Base-by-base conservation (phyloP, 2,113 vertebrate genomes). In the Riparia riparia region DNA sequence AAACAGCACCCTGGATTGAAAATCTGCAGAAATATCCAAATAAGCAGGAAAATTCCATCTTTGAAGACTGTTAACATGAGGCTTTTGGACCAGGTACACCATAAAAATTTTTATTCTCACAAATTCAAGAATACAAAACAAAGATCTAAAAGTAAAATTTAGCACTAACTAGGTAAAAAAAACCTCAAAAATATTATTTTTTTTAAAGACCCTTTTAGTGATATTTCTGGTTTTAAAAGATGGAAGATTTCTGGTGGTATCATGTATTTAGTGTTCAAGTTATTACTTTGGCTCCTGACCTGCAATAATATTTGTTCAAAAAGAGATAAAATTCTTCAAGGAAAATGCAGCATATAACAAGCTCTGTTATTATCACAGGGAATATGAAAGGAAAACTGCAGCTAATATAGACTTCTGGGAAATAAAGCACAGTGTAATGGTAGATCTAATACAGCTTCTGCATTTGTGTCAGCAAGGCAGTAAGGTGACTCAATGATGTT, bases 391-490 rank as follows among this genome's bases (percentile, higher is more conserved):
- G 20, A 89, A 86, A 83, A 39, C 44, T 81, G 24, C 17, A 49
- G 44, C 16, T 78, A 56, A 42, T 58, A 34, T 1, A 86, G 49
- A n/a, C 39, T 60, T 89, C 39, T 86, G 83, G 69, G 79, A 93
- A 87, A 89, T 41, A 72, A 79, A 82, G 21, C 42, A 50, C 34
- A 19, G 2, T 51, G 28, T n/a, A 74, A 79, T n/a, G 8, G 51
- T 32, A 90, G 83, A 93, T 74, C 44, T 76, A 91, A 87, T 63
- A 54, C 14, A 70, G 14, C 6, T 54, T 39, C 80, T 86, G 72
- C 81, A 66, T 78, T 83, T 78, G 26, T 83, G 37, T 77, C 47
- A 81, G 72, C 39, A 73, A 83, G 47, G 24, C 0, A 0, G 39
- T 53, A 85, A 94, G 28, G 54, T 83, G 54, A 70, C 18, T 86